A percentile compares a stretch with the other conserved stretches of the same genome.
Conservation (phyloP, 2,888 invertebrate species). For the Diploptera punctata region DNA sequence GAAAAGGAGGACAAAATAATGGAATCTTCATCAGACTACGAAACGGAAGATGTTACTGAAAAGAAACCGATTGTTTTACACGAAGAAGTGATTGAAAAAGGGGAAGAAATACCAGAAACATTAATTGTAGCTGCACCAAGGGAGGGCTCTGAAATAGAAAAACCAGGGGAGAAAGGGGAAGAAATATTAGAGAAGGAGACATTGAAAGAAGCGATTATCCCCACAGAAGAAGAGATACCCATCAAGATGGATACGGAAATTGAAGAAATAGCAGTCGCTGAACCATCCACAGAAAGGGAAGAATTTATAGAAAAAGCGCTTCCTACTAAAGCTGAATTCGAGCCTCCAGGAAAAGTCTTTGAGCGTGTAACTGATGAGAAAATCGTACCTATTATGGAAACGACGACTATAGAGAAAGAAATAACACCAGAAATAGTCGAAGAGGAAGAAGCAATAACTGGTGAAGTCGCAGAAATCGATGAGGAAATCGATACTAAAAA, state of each 20-base stretch:
- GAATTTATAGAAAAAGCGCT: background rate
- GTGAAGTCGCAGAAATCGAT: background rate
- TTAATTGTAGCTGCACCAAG: background rate
- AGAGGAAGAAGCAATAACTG: too few species aligned
- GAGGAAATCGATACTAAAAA: background rate
- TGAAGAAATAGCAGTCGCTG: background rate
- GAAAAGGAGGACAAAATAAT: background rate
- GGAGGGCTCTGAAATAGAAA: background rate
- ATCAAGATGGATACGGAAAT: too few species aligned
- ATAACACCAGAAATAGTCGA: too few species aligned
- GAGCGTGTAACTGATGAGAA: too few species aligned
- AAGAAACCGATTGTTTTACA: background rate
- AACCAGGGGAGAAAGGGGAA: background rate
- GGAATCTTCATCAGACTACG: too few species aligned
- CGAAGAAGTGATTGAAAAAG: too few species aligned
- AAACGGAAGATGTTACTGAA: background rate
- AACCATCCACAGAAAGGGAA: background rate
- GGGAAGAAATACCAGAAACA: background rate
- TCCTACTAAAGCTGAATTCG: background rate
- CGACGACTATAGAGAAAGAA: too few species aligned
- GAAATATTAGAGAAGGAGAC: background rate
- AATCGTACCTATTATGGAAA: too few species aligned
- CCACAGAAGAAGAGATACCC: too few species aligned
- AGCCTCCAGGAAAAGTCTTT: background rate
- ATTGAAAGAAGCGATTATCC: too few species aligned